Evolutionary conservation across 30 jellyfish, hydroid and myxozoan genomes (phyloP).

Genomic region (Aurelia coerulea): DNA sequence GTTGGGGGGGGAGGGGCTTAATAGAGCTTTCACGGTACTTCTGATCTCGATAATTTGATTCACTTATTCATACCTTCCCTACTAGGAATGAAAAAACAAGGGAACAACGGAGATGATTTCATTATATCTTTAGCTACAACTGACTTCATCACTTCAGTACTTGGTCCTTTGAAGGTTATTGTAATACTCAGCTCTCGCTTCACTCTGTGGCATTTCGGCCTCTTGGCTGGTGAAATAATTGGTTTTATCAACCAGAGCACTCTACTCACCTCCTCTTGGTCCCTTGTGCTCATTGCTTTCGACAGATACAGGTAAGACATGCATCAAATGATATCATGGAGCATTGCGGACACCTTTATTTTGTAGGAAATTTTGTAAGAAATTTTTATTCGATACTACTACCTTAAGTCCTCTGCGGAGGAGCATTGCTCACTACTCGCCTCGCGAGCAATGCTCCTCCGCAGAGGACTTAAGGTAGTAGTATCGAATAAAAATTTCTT

Average conservation of each 20-base stretch:
- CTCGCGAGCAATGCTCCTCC: no score
- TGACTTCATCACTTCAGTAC: neutral
- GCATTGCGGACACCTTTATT: no score
- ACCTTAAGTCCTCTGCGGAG: no score
- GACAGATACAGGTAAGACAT: conserved; percentile 5
- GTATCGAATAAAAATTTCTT: no score
- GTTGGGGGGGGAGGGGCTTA: no score
- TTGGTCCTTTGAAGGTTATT: neutral
- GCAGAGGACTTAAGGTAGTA: no score
- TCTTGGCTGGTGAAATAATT: neutral
- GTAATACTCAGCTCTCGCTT: neutral
- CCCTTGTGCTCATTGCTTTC: conserved; percentile 2
- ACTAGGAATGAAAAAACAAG: neutral
- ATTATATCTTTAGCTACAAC: neutral
- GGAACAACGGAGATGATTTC: neutral
- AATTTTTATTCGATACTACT: no score
- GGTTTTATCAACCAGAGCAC: neutral
- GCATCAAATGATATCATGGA: no score
- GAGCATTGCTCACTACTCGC: no score
- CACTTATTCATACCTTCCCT: neutral
- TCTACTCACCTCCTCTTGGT: neutral
- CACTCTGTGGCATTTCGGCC: neutral
- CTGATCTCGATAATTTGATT: no score
- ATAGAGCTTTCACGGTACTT: no score
- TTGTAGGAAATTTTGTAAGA: no score